Conservation (phyloP, 1,140 invertebrate species). For the Brachionus asplanchnoidis region DNA sequence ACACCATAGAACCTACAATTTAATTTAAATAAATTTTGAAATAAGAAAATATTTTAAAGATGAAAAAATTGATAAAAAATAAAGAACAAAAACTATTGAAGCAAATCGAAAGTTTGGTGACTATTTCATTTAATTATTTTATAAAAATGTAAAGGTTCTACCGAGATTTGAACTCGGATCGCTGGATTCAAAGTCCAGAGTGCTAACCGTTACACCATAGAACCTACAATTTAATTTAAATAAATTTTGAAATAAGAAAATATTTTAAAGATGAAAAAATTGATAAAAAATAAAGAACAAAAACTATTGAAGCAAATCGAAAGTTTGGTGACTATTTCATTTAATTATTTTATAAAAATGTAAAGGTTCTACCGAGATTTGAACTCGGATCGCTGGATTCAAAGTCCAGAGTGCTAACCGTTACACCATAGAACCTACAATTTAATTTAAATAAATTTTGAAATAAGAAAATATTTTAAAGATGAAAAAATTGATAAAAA, state of each 20-base stretch:
- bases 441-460: too few species aligned
- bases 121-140: background rate
- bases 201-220: background rate
- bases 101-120: background rate
- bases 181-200: background rate
- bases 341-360: background rate
- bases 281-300: too few species aligned
- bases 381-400: background rate
- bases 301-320: too few species aligned
- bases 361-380: background rate
- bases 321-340: background rate
- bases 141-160: background rate
- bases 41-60: too few species aligned
- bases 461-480: too few species aligned
- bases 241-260: too few species aligned
- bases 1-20: background rate
- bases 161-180: background rate
- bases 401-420: background rate
- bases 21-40: too few species aligned
- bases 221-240: too few species aligned
- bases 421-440: background rate
- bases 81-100: too few species aligned
- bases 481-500: too few species aligned
- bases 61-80: too few species aligned
- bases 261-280: too few species aligned